Evolutionary conservation across 1,140 invertebrate genomes (phyloP).

Genomic region (Portunus trituberculatus): DNA sequence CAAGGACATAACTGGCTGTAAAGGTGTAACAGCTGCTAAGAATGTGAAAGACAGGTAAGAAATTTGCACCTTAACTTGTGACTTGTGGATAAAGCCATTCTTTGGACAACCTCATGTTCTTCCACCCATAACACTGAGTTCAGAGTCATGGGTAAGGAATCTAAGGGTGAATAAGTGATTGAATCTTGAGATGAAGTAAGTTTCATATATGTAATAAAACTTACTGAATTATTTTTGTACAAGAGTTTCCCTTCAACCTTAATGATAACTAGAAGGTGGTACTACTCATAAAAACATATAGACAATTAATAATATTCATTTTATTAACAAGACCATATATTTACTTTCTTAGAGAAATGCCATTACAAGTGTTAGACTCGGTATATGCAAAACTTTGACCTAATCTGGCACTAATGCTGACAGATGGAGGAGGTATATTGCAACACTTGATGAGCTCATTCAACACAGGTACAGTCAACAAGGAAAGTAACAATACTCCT

Average conservation of each 20-base stretch:
- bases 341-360: background rate
- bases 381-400: background rate
- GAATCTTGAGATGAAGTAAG: background rate
- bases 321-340: constrained; percentile 24
- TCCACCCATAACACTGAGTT: too few species aligned
- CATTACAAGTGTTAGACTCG: constrained; percentile 9
- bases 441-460: background rate
- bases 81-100: too few species aligned
- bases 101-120: too few species aligned
- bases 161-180: background rate
- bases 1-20: too few species aligned
- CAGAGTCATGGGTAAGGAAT: too few species aligned
- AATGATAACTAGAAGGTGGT: background rate
- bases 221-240: background rate
- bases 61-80: too few species aligned
- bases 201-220: background rate
- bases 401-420: background rate
- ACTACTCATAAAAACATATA: background rate
- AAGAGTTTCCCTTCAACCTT: background rate
- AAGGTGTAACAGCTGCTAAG: too few species aligned
- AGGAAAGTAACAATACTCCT: background rate
- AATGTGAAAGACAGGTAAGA: too few species aligned
- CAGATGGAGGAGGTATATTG: background rate
- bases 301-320: background rate
- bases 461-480: background rate